Base-by-base conservation (phyloP, 2,113 vertebrate genomes). In the Lycaon pictus region DNA sequence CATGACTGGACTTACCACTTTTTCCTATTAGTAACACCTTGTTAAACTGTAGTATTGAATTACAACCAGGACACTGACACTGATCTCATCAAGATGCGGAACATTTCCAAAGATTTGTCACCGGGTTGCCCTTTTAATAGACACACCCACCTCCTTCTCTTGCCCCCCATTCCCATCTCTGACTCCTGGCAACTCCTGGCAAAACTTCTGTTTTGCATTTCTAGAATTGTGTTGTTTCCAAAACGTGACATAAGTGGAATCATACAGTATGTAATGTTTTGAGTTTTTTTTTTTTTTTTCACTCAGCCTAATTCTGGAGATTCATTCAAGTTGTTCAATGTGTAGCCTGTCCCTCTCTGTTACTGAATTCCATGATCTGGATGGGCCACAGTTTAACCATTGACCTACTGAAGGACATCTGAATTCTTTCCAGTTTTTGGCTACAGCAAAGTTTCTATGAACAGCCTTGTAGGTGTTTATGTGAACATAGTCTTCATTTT, bases 141-240 rank as follows among this genome's bases (percentile, higher is more conserved):
- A 23, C 56, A 16, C 7, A 32, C 56, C 25, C n/a, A 11, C 32
- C 19, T 37, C 29, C 5, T 0, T 62, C 7, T 94, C 55, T 62
- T 67, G 7, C 23, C 27, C 27, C 65, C 19, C 7, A n/a, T 23
- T 23, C 3, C 23, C 15, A 23, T 27, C 12, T 43, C 20, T 20
- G 25, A 76, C 27, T 71, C 43, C 5, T 23, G 56, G 4, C n/a
- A 90, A 20, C 20, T 51, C 8, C 25, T 11, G 6, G 51, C 7
- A 4, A 69, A 69, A 69, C 65, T 69, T 17, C 6, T 35, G 8
- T 17, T 94, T 43, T 69, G 16, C 32, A 77, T 72, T 93, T 88
- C 76, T 81, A 4, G 12, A 77, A 43, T 90, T 79, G 72, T 94
- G 10, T 80, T n/a, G 82, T 71, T 90, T 93, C 6, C 37, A 69